Percentiles rank a stretch among this genome's conserved stretches.
Evolutionary conservation across 2,888 invertebrate genomes (phyloP).

Genomic region (Arctia plantaginis): DNA sequence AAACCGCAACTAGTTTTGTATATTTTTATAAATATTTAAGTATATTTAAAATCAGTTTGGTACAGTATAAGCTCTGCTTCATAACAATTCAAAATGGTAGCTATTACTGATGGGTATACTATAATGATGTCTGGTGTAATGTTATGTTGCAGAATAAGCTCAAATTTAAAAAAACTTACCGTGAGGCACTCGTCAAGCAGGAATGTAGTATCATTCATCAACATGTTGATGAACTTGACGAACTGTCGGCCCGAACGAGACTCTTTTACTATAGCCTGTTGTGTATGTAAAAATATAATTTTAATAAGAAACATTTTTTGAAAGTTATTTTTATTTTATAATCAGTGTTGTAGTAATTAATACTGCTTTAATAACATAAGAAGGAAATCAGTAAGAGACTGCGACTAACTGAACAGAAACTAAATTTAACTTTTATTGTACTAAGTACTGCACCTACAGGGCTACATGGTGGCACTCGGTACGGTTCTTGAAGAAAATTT

Average conservation of each 20-base stretch:
- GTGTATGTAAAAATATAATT: slow-evolving; percentile 21
- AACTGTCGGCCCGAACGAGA: slow-evolving; percentile 97
- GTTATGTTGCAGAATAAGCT: not conserved
- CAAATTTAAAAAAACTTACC: slow-evolving; percentile 58
- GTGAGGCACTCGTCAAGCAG: slow-evolving; percentile 95
- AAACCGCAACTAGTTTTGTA: no score
- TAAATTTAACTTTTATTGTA: not conserved
- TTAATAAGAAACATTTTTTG: not conserved
- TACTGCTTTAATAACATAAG: not conserved
- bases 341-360: not conserved
- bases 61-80: no score
- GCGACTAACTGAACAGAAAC: not conserved
- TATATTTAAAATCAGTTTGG: no score
- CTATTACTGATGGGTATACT: no score
- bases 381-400: not conserved
- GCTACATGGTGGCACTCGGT: not conserved
- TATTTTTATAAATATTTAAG: no score
- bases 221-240: slow-evolving; percentile 98
- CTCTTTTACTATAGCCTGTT: slow-evolving; percentile 94
- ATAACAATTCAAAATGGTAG: no score
- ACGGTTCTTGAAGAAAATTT: not conserved
- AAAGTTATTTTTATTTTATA: not conserved
- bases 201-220: slow-evolving; percentile 99
- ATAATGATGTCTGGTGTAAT: not conserved
- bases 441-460: not conserved